These are phyloP conservation scores for Idaea aversata DNA, from an alignment of 2,888 invertebrate genomes.

Conservation along the genomic window DNA sequence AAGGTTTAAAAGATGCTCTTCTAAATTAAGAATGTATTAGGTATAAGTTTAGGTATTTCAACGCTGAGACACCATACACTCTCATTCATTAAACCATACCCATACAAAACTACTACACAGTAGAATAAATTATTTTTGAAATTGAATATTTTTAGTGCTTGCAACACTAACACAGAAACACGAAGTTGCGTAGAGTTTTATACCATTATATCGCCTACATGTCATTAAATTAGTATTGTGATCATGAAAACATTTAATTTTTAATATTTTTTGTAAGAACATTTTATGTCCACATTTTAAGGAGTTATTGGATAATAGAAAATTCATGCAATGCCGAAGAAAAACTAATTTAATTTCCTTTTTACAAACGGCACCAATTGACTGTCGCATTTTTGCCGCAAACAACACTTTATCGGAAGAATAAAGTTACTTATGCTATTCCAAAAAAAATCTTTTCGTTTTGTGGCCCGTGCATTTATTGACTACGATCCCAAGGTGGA, in stretches of 20 bases:
- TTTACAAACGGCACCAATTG: too few relatives aligned
- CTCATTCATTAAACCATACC: slow-evolving; percentile 41
- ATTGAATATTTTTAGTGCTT: slow-evolving; percentile 54
- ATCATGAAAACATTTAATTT: background rate
- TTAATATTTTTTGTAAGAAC: background rate
- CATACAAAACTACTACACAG: slow-evolving; percentile 23
- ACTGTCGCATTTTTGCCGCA: too few relatives aligned
- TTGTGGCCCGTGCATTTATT: too few relatives aligned
- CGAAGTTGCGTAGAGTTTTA: slow-evolving; percentile 25
- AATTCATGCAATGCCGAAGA: too few relatives aligned
- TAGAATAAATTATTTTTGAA: slow-evolving; percentile 27
- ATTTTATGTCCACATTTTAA: background rate
- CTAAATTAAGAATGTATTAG: slow-evolving; percentile 16
- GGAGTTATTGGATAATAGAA: too few relatives aligned
- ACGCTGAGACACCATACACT: slow-evolving; percentile 56
- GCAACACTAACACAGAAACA: slow-evolving; percentile 63
- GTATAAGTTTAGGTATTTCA: slow-evolving; percentile 37
- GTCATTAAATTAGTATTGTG: slow-evolving; percentile 1
- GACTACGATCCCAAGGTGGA: too few relatives aligned
- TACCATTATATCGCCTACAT: background rate
- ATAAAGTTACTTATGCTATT: too few relatives aligned
- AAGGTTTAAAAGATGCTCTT: background rate
- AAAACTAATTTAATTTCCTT: too few relatives aligned
- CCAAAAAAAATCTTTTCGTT: too few relatives aligned
- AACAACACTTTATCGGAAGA: too few relatives aligned